Evolutionary conservation across 2,888 invertebrate genomes (phyloP), one percentile per base, ranked within the genome.

Genomic region (Corbicula japonica): DNA sequence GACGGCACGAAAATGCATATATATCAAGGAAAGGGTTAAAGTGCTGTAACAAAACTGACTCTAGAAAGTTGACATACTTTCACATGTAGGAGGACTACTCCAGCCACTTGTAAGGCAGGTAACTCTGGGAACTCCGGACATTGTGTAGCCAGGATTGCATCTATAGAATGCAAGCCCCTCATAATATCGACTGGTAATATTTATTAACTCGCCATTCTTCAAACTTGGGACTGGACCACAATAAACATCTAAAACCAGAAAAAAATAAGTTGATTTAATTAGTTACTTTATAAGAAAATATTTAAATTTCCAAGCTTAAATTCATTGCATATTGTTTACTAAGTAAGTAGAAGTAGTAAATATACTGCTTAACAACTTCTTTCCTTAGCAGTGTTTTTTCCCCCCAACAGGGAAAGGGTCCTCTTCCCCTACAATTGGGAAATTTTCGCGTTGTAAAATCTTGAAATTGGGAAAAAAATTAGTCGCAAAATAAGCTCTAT

Each of bases 141-240:
- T 62, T 5, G 56, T n/a, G 60, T 84, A 87, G 15, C 91, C 91
- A 23, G 76, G 76, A 38, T 83, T 62, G 84, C 91, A 91, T 23
- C 30, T 54, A 61, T 89, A 91, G 26, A 71, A 60, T 6, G 88
- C 90, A 5, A 68, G 48, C 54, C 89, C 87, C n/a, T 83, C 84
- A 66, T 80, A 90, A 18, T 63, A 77, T 18, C 84, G 80, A 41
- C 86, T 87, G 52, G 85, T 84, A 38, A 88, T 23, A 35, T 83
- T 79, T 21, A 83, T 73, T 65, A 91, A 63, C 30, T 79, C 78
- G 15, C 86, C 87, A 75, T 87, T 76, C 10, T 63, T 26, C 44
- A 88, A 83, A 30, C 84, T 61, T 8, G 41, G 35, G 15, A 89
- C 87, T 6, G 88, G 80, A 44, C 88, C 89, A 87, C 91, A 91